Percentiles rank a stretch among this genome's conserved stretches.
phyloP scores from a whole-genome alignment of 2,797 vertebrate genomes.

The Gallinago stenura region DNA sequence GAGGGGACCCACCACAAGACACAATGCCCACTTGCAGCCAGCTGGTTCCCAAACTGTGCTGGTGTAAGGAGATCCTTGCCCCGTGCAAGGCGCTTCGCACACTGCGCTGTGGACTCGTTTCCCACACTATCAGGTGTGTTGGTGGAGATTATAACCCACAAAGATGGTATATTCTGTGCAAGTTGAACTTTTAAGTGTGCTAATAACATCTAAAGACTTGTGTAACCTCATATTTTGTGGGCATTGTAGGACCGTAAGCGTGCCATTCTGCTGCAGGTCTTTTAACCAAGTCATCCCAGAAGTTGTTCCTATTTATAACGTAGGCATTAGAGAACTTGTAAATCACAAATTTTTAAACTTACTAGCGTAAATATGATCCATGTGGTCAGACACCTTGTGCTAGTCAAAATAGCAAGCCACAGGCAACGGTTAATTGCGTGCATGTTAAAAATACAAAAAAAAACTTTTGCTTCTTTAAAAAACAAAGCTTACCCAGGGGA shows the following conservation, averaged over 20 bases:
- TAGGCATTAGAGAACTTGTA: not conserved
- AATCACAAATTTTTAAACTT: not conserved
- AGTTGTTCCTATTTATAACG: not conserved
- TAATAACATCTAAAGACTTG: not conserved
- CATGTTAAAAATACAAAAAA: not conserved
- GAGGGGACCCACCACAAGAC: not conserved
- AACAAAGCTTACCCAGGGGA: not conserved
- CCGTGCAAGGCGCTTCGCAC: accelerated
- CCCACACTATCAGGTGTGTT: not conserved
- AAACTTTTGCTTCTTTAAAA: not conserved
- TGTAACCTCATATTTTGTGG: not conserved
- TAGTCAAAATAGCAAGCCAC: not conserved
- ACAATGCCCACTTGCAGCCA: not conserved
- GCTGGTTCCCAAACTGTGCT: not conserved
- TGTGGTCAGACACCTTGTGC: not conserved
- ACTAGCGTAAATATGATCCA: not conserved
- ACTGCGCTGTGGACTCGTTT: accelerated
- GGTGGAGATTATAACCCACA: not conserved
- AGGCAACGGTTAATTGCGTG: not conserved
- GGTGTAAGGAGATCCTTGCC: not conserved
- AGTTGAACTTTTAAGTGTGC: not conserved
- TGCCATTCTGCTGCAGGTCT: not conserved
- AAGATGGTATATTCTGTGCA: not conserved
- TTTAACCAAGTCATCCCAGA: not conserved
- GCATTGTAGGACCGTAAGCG: not conserved